Base-by-base conservation (phyloP, 1,140 invertebrate genomes). In the Glossosoma conforme region DNA sequence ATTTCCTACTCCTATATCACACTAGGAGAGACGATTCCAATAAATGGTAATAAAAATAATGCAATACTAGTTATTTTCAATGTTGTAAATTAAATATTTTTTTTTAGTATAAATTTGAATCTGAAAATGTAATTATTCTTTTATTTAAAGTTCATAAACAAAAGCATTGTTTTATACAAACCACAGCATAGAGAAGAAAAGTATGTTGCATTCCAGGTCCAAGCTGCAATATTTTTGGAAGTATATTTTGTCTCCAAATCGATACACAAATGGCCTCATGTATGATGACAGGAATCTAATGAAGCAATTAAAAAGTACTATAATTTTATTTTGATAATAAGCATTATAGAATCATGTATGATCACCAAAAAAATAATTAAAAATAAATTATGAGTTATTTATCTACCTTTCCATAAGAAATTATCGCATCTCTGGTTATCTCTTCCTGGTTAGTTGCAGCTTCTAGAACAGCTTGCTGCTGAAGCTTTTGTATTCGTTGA, bases 381-480 rank as follows among this genome's bases (percentile, higher is more conserved):
- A 41, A 13, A 15, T 10, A 13, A 45, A 25, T 19, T 18, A 24
- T 19, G 13, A 14, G 13, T 33, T 11, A 32, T 18, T 24, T n/a
- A 30, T 6, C 10, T 40, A 58, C 56, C 18, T 58, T 58, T 43
- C 56, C 56, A 47, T 51, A 44, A 11, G 56, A 58, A 37, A 58
- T 42, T 2, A 58, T 37, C 14, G 52, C 35, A 47, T 58, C 46
- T 47, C 33, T 54, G 5, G 56, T 58, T 11, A 47, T 11, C 45
- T 58, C 56, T 47, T 58, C 56, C 37, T 51, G 32, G 13, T 11
- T 10, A 11, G 41, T 48, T 18, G 50, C 42, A 18, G 85, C 82
- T 71, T 91, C 86, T 15, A 88, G 68, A 54, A 85, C 76, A 22
- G 84, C 85, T 74, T 90, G 84, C 63, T 89, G 85, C 54, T 85